Percentiles rank a stretch among this genome's conserved stretches.
These are phyloP conservation scores for Ctenopoma multispine DNA, from an alignment of 2,797 vertebrate genomes.

Conservation along the genomic window DNA sequence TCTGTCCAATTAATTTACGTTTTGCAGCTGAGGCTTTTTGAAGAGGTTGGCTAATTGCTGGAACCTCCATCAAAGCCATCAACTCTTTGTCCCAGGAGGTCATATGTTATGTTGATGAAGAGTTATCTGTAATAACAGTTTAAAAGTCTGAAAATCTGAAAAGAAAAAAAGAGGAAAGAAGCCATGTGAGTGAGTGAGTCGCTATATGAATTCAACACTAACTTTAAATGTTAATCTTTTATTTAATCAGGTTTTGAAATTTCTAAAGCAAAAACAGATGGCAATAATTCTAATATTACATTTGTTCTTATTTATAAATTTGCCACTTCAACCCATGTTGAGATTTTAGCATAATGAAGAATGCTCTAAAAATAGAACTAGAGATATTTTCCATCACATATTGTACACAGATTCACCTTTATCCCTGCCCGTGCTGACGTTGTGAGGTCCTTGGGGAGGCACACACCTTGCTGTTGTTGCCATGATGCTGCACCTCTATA, in stretches of 20 bases:
- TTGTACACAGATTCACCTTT: slow-evolving; percentile 20
- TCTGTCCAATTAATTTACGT: slow-evolving; percentile 67
- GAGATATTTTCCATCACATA: slow-evolving; percentile 21
- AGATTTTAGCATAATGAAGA: neutral
- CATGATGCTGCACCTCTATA: slow-evolving; percentile 54
- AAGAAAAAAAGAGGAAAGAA: too few species aligned
- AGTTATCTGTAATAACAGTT: neutral
- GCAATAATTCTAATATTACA: neutral
- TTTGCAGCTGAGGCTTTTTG: slow-evolving; percentile 68
- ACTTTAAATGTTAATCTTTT: neutral
- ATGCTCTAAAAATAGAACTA: slow-evolving; percentile 27
- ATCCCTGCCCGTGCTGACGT: slow-evolving; percentile 14
- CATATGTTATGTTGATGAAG: slow-evolving; percentile 1
- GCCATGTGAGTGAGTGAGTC: neutral
- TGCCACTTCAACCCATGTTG: neutral
- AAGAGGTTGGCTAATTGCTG: slow-evolving; percentile 45
- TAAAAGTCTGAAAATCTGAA: neutral
- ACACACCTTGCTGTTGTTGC: slow-evolving; percentile 49
- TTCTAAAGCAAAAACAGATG: neutral
- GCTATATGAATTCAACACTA: neutral
- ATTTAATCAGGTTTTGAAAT: slow-evolving; percentile 9
- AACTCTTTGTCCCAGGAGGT: neutral
- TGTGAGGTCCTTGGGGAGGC: slow-evolving; percentile 37
- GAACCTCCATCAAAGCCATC: slow-evolving; percentile 40
- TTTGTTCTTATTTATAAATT: neutral